Percentiles rank a stretch among this genome's conserved stretches.
Conservation (phyloP, 2,113 vertebrate species). For the Chlamydotis undulata region DNA sequence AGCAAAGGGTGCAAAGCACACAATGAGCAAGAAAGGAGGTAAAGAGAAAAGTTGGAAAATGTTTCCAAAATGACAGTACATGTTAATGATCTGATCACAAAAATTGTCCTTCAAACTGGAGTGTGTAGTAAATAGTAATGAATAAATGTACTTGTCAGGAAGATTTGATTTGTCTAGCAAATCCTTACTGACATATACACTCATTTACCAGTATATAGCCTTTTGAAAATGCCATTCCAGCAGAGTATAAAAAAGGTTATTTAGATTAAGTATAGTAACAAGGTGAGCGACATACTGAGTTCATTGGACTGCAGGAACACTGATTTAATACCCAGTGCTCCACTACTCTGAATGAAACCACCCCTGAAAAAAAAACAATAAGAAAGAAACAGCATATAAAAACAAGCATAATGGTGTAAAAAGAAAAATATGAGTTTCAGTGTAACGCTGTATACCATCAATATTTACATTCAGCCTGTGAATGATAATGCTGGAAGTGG, state of each 20-base stretch:
- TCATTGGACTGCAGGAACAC: constrained; percentile 72
- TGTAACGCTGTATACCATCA: not conserved
- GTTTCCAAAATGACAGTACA: constrained; percentile 73
- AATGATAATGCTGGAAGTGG: not conserved
- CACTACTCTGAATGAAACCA: constrained; percentile 74
- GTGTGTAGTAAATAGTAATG: constrained; percentile 76
- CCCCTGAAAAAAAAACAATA: constrained; percentile 59
- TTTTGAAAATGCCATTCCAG: constrained; percentile 83
- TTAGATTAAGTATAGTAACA: constrained; percentile 82
- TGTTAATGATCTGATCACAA: constrained; percentile 76
- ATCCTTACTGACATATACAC: constrained; percentile 78
- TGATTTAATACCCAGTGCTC: constrained; percentile 76
- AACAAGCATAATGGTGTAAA: constrained; percentile 37
- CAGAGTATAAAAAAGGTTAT: constrained; percentile 84
- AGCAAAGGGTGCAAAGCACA: not conserved
- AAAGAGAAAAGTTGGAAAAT: constrained; percentile 66
- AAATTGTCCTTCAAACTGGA: constrained; percentile 78
- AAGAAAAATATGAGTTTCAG: constrained; percentile 15
- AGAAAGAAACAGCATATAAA: constrained; percentile 45
- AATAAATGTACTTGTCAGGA: constrained; percentile 76
- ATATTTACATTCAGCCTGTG: not conserved
- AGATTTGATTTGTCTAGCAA: constrained; percentile 82
- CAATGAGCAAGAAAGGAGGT: not conserved
- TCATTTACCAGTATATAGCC: constrained; percentile 78
- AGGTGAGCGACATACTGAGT: constrained; percentile 78